Evolutionary conservation across 2,113 vertebrate species (phyloP).

Genomic region (Canis aureus): DNA sequence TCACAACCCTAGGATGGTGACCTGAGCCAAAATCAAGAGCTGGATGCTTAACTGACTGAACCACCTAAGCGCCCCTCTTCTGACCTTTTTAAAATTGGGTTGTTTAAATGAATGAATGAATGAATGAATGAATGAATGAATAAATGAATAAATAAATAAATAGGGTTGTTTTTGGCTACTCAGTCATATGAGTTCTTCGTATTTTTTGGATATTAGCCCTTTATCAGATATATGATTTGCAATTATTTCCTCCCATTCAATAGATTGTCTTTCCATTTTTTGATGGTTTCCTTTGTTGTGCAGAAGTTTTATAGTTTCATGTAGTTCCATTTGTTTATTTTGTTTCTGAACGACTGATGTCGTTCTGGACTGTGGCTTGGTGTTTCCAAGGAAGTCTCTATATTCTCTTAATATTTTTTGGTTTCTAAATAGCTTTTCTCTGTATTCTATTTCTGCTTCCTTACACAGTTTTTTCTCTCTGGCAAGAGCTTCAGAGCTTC

Average conservation of each 20-base stretch:
- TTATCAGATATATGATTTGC: not conserved
- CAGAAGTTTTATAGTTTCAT: not conserved
- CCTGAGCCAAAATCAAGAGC: not conserved
- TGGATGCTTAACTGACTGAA: not conserved
- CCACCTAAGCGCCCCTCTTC: not conserved
- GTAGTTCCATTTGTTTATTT: not conserved
- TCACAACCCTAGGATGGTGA: not conserved
- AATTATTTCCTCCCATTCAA: not conserved
- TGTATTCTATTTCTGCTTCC: slow-evolving; percentile 94
- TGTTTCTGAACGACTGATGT: too few species aligned
- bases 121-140: too few species aligned
- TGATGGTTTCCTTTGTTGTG: not conserved
- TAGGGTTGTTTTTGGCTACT: not conserved
- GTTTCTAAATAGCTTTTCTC: slow-evolving; percentile 96
- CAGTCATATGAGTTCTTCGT: not conserved
- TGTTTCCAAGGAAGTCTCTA: slow-evolving; percentile 97
- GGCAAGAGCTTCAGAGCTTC: slow-evolving; percentile 96
- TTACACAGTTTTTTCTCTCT: slow-evolving; percentile 95
- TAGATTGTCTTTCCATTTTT: not conserved
- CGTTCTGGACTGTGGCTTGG: slow-evolving; percentile 86
- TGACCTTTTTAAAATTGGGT: not conserved
- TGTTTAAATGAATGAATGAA: too few species aligned
- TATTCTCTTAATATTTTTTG: slow-evolving; percentile 97
- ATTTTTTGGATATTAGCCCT: not conserved
- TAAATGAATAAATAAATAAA: not conserved